phyloP scores from a whole-genome alignment of 2,113 vertebrate species.

The Puma concolor region DNA sequence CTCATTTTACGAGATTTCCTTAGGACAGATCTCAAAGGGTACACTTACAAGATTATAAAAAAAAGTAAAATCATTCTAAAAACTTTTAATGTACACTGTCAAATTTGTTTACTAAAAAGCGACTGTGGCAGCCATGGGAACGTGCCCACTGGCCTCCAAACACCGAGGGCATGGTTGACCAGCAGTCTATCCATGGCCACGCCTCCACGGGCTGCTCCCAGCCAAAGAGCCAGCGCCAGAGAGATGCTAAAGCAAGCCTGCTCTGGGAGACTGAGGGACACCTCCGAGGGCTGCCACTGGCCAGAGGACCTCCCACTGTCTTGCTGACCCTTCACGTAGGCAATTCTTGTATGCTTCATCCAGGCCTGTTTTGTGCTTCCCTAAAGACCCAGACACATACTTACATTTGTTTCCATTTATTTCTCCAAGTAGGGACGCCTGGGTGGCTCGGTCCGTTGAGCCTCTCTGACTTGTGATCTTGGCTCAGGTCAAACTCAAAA shows the following conservation, averaged over 20 bases:
- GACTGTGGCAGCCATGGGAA: not conserved
- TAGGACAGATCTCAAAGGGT: not conserved
- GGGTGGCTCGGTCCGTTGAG: no score
- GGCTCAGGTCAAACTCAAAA: no score
- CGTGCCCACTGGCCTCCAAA: not conserved
- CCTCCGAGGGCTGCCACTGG: not conserved
- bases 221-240: accelerated
- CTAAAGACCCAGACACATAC: not conserved
- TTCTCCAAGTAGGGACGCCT: not conserved
- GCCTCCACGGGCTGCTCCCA: not conserved
- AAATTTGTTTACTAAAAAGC: not conserved
- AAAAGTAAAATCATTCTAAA: not conserved
- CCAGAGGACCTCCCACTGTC: not conserved
- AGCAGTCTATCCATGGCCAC: accelerated
- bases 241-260: not conserved
- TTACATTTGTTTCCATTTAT: not conserved
- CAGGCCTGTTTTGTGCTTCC: not conserved
- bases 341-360: not conserved
- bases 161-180: not conserved
- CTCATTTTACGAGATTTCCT: not conserved
- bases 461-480: no score
- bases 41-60: not conserved
- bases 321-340: not conserved
- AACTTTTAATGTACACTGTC: not conserved
- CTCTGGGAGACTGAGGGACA: not conserved